A percentile compares a stretch with the other conserved stretches of the same genome.
These are phyloP conservation scores for Chironomus tentans DNA, from an alignment of 2,888 invertebrate genomes.

Conservation along the genomic window DNA sequence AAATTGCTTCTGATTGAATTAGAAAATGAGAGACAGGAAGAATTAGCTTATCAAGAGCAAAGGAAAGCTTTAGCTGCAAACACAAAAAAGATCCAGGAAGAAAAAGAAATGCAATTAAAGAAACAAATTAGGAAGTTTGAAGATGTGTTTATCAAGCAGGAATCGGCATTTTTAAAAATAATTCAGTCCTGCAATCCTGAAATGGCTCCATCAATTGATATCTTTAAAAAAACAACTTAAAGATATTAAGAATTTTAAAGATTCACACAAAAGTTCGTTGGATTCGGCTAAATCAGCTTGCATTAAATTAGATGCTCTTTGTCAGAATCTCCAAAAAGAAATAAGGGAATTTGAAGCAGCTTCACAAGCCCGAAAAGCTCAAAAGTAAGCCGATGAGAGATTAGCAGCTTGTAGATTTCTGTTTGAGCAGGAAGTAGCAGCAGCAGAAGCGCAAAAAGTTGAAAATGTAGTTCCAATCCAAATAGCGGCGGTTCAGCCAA, in stretches of 20 bases:
- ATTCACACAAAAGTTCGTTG: neutral
- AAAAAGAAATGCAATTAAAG: neutral
- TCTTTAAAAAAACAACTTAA: conserved; percentile 1
- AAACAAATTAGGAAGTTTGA: neutral
- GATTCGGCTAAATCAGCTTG: neutral
- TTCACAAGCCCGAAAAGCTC: neutral
- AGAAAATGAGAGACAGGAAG: neutral
- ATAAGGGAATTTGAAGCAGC: neutral
- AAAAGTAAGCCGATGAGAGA: conserved; percentile 2
- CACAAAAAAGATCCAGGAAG: conserved; percentile 3
- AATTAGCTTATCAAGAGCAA: neutral
- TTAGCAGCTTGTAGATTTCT: no score
- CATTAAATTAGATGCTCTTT: neutral
- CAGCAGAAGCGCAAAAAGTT: neutral
- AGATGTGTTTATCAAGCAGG: neutral
- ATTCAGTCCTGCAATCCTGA: neutral
- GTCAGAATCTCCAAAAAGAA: neutral
- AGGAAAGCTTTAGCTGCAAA: neutral
- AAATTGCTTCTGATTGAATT: neutral
- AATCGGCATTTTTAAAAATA: neutral
- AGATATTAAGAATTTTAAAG: neutral
- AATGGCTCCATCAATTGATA: neutral
- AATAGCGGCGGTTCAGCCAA: neutral
- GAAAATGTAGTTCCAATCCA: neutral
- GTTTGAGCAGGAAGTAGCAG: neutral